These are phyloP conservation scores for Pogonognathellus flavescens DNA, from an alignment of 1,140 invertebrate species.

Conservation along the genomic window DNA sequence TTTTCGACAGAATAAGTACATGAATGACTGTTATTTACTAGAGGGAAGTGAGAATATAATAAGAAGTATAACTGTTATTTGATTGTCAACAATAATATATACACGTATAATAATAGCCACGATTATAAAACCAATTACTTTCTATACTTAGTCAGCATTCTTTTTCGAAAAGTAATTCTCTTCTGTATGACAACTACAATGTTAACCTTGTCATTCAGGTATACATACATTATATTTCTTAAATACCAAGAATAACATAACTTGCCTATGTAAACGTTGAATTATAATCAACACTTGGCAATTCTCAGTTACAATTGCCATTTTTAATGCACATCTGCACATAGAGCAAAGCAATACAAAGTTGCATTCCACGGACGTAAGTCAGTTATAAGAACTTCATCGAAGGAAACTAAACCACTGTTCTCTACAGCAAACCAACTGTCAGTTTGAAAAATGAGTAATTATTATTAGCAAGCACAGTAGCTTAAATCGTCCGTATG, in stretches of 20 bases:
- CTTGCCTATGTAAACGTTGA: background rate
- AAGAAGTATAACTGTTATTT: conserved; percentile 31
- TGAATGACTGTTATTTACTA: background rate
- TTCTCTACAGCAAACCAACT: conserved; percentile 3
- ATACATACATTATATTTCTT: conserved; percentile 8
- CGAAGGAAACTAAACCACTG: conserved; percentile 37
- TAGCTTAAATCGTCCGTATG: conserved; percentile 20
- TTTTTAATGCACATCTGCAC: too few species aligned
- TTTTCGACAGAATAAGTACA: conserved; percentile 37
- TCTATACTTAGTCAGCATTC: conserved; percentile 2
- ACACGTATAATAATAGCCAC: conserved; percentile 26
- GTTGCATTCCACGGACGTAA: background rate
- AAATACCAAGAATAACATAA: conserved; percentile 29
- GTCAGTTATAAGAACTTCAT: conserved; percentile 26
- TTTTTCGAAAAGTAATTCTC: background rate
- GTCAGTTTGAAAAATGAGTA: conserved; percentile 56
- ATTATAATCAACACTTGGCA: background rate
- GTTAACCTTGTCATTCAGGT: conserved; percentile 30
- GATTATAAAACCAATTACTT: conserved; percentile 21
- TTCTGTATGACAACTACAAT: background rate
- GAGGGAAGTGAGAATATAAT: conserved; percentile 20
- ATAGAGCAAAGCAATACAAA: too few species aligned
- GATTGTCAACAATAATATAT: conserved; percentile 18
- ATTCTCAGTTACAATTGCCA: too few species aligned
- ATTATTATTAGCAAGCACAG: conserved; percentile 51